Evolutionary conservation across 2,888 invertebrate genomes (phyloP), one percentile per base, ranked within the genome.

Genomic region (Linyphia triangularis): DNA sequence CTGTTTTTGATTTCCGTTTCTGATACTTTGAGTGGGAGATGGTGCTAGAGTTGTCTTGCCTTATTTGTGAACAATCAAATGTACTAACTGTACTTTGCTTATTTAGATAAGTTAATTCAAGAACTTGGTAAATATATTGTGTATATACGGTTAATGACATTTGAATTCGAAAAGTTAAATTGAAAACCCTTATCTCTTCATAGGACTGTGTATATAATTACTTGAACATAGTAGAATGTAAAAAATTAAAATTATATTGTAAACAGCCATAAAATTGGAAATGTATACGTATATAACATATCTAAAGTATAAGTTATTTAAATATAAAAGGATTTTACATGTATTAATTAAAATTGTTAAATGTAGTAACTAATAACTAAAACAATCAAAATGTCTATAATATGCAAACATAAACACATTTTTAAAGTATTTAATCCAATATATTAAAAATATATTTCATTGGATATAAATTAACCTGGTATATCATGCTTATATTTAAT

Each of bases 31-130:
- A 30, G 19, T 57, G 30, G 19, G 22, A 65, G 24, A 69, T 69
- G 75, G 84, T 84, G 75, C 84, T 84, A 84, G 26, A 43, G 33
- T 59, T 40, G 24, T 57, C 70, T 61, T 67, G 75, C 67, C 75
- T 84, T 84, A 78, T 67, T 57, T 22, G 33, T 67, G 72, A 72
- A 82, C 77, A 77, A 85, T 83, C 83, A 83, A 63, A 63, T 37
- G 51, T 51, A 51, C n/a, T 51, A 51, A 51, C 13, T 16, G 51
- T 16, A 51, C 51, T 57, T 59, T 57, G 40, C 30, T 40, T 16
- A 16, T 51, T 51, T 51, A 51, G 51, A 13, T 51, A n/a, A 16
- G 51, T n/a, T 51, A 51, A n/a, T 51, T 51, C 51, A n/a, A n/a
- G 16, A 51, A 13, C 9, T 51, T 51, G 51, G n/a, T n/a, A 51